Percentiles rank a stretch among this genome's conserved stretches.
phyloP scores from a whole-genome alignment of 2,113 vertebrate genomes.

The Pseudorhombus dupliciocellatus region DNA sequence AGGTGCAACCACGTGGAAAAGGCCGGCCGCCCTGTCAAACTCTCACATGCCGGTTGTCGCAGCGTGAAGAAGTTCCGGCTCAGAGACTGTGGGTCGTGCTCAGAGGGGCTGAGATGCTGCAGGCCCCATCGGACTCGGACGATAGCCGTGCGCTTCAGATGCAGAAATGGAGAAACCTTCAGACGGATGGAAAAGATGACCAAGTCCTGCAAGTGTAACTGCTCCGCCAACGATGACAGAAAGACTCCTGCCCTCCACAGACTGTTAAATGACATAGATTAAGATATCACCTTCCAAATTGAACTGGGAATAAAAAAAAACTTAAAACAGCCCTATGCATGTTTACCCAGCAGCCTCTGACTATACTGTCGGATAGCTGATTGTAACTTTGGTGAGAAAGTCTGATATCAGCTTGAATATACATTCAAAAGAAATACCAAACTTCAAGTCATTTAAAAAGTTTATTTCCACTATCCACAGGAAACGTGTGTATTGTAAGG shows the following conservation, averaged over 20 bases:
- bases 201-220: conserved; percentile 90
- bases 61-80: conserved; percentile 89
- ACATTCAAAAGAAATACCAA: too few species aligned
- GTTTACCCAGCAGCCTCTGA: too few species aligned
- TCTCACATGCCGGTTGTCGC: conserved; percentile 86
- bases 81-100: conserved; percentile 89
- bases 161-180: conserved; percentile 86
- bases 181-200: conserved; percentile 92
- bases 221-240: conserved; percentile 71
- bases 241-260: conserved; percentile 82
- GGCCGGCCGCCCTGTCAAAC: conserved; percentile 78
- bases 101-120: conserved; percentile 87
- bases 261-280: conserved; percentile 88
- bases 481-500: too few species aligned
- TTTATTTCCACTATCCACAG: too few species aligned
- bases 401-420: too few species aligned
- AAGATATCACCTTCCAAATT: conserved; percentile 32
- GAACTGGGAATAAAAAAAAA: too few species aligned
- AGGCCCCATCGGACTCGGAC: conserved; percentile 88
- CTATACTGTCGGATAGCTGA: too few species aligned
- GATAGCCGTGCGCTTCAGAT: conserved; percentile 86
- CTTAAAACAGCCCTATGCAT: too few species aligned
- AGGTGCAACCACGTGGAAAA: conserved; percentile 88
- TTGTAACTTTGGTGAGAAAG: too few species aligned
- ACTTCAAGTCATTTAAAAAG: too few species aligned